Base-by-base conservation (phyloP, 2,113 vertebrate genomes). In the Carassius carassius region DNA sequence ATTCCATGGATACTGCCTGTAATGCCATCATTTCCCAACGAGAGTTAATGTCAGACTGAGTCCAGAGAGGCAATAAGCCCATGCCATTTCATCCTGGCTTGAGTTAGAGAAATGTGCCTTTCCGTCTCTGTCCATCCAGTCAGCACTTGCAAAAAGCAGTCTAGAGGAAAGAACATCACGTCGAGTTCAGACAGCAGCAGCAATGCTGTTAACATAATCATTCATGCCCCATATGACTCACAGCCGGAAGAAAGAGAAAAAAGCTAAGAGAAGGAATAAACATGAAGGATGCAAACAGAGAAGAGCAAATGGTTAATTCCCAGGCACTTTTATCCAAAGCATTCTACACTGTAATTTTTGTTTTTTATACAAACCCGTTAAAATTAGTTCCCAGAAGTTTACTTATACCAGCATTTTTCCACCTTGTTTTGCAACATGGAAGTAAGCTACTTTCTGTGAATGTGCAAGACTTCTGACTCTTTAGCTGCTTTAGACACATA, bases 191-290 rank as follows among this genome's bases (percentile, higher is more conserved):
- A 85, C 37, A 47, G 1, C 37, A 73, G 74, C 23, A 79, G 19
- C 5, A 44, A 1, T 41, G 19, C 19, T 41, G 35, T 25, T 79
- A 79, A 79, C 62, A 62, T 62, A 56, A 17, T 63, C 35, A 37
- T 41, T 78, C 32, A 60, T 3, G 29, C 54, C 32, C 76, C 21
- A 74, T 58, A 63, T n/a, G 56, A 62, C 23, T 56, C 29, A 73
- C 87, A 81, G 85, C 84, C 67, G 84, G 35, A 16, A 83, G 32
- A 35, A 81, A 37, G n/a, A 32, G 12, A 49, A 14, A 25, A 12
- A 2, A 72, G 41, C 63, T 13, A 0, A 3, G 56, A 58, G 86
- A 83, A 25, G 32, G 44, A 47, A 44, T 32, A 13, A 82, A 65
- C n/a, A 29, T 4, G 35, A 41, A 44, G 32, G 21, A 1, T 21